phyloP scores from a whole-genome alignment of 1,140 invertebrate genomes.

The Cephus cinctus region DNA sequence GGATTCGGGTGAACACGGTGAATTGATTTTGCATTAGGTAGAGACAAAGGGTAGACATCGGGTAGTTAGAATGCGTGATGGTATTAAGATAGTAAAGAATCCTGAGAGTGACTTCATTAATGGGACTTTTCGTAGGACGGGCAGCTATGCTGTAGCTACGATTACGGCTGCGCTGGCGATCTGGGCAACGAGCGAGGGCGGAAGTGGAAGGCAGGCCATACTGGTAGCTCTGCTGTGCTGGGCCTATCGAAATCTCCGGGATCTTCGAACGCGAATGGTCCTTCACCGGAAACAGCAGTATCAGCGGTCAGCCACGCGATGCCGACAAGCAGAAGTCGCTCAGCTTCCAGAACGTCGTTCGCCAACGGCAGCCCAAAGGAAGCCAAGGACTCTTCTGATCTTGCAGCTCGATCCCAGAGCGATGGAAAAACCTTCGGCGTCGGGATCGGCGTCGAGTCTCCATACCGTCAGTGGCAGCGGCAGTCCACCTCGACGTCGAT shows the following conservation, averaged over 20 bases:
- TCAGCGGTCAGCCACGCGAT: constrained; percentile 40
- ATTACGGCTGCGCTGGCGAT: constrained; percentile 60
- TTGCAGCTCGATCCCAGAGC: constrained; percentile 10
- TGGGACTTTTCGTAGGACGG: constrained; percentile 59
- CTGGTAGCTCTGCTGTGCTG: constrained; percentile 17
- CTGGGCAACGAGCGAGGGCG: constrained; percentile 30
- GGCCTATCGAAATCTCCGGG: constrained; percentile 31
- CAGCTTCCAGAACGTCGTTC: constrained; percentile 7
- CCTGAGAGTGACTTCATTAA: too few species aligned
- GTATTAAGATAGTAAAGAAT: too few species aligned
- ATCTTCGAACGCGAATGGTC: constrained; percentile 32
- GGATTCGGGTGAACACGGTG: too few species aligned
- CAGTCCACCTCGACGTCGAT: too few species aligned
- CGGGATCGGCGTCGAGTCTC: constrained; percentile 1
- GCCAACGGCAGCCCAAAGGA: constrained; percentile 7
- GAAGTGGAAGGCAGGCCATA: too few species aligned
- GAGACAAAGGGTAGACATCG: too few species aligned
- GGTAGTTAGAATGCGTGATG: too few species aligned
- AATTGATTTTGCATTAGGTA: too few species aligned
- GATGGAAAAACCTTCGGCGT: constrained; percentile 2
- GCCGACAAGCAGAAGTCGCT: constrained; percentile 2
- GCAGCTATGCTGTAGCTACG: constrained; percentile 64
- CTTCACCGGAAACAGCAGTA: constrained; percentile 49
- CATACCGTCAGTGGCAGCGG: too few species aligned
- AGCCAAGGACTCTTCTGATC: too few species aligned